Evolutionary conservation across 2,888 invertebrate genomes (phyloP).

Genomic region (Ophion obscuratus): DNA sequence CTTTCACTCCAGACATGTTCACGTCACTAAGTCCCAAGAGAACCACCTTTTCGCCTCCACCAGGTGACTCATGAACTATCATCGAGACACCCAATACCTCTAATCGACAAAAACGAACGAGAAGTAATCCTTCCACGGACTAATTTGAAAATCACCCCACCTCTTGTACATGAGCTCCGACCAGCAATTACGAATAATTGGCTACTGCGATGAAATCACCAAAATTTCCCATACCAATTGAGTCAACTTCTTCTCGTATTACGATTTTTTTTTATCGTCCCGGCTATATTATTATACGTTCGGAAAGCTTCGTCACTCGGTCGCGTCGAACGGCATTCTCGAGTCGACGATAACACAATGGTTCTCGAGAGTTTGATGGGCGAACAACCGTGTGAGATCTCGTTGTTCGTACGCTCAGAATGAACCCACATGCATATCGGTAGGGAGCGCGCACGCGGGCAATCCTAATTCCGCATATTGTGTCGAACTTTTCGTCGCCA

Average conservation of each 20-base stretch:
- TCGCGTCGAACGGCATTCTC: no score
- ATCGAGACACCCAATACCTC: conserved; percentile 15
- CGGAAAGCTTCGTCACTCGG: no score
- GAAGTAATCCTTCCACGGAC: no score
- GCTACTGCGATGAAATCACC: no score
- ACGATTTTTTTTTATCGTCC: no score
- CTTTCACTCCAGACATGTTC: conserved; percentile 40
- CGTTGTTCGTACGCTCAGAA: conserved; percentile 66
- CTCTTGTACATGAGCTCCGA: not conserved
- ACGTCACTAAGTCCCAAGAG: conserved; percentile 2
- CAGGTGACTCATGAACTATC: conserved; percentile 37
- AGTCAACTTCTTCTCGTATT: no score
- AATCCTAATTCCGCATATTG: conserved; percentile 35
- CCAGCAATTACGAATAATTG: not conserved
- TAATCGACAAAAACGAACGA: no score
- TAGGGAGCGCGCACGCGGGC: conserved; percentile 55
- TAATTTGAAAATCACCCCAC: no score
- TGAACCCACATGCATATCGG: conserved; percentile 76
- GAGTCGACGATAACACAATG: not conserved
- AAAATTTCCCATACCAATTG: no score
- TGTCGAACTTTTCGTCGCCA: conserved; percentile 66
- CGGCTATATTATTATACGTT: no score
- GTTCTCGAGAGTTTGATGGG: conserved; percentile 2
- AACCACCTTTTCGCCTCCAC: conserved; percentile 21
- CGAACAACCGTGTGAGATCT: conserved; percentile 1